Percentiles rank a stretch among this genome's conserved stretches.
Evolutionary conservation across 2,888 invertebrate species (phyloP).

Genomic region (Meganola albula): DNA sequence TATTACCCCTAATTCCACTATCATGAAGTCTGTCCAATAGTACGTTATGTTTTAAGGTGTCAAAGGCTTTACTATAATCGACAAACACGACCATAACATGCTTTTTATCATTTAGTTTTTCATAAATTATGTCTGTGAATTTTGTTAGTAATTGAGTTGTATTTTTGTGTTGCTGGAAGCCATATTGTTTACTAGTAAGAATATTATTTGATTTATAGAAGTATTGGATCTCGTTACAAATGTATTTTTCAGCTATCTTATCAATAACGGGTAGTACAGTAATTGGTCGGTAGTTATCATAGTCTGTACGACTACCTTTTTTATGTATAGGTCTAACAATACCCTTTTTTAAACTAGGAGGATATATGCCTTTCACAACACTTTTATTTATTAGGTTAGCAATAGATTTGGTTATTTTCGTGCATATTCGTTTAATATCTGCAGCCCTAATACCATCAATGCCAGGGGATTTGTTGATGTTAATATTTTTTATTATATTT

Average conservation of each 20-base stretch:
- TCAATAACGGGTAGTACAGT: neutral
- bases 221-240: neutral
- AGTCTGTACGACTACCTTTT: neutral
- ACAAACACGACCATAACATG: slow-evolving; percentile 2
- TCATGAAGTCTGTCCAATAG: slow-evolving; percentile 1
- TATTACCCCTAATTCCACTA: slow-evolving; percentile 1
- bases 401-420: neutral
- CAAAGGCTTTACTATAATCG: slow-evolving; percentile 1
- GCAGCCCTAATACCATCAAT: neutral
- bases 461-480: slow-evolving; percentile 1
- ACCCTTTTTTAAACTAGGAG: neutral
- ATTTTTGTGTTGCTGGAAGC: slow-evolving; percentile 4
- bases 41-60: neutral
- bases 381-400: slow-evolving; percentile 1
- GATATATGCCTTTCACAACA: neutral
- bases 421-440: slow-evolving; percentile 1
- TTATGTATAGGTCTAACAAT: neutral
- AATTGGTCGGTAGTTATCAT: neutral
- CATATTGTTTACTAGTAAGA: neutral
- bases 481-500: neutral
- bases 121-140: slow-evolving; percentile 2
- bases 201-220: too few species aligned
- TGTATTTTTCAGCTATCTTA: neutral
- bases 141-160: neutral
- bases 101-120: neutral